Evolutionary conservation across 2,113 vertebrate genomes (phyloP), one percentile per base, ranked within the genome.

Genomic region (Platysteira castanea): DNA sequence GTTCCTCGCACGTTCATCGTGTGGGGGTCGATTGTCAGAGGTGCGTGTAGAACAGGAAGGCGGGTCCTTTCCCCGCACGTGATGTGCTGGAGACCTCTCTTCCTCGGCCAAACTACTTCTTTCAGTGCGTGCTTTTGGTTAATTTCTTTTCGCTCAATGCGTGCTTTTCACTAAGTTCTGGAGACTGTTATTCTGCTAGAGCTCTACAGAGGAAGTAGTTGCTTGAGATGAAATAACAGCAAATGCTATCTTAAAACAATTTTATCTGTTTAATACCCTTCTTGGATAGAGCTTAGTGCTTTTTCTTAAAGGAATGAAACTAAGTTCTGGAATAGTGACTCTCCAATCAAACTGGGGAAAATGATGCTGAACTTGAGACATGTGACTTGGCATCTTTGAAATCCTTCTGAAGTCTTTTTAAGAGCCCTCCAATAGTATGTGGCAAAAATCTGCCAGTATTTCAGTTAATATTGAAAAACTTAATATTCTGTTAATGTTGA

Each of bases 1-100:
- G 0, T 4, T 14, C 1, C 47, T 3, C 50, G 46, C 60, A 0
- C 37, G 3, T 14, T 6, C 39, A 0, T 1, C 7, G 14, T 1
- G 13, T 0, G 46, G 7, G 64, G 61, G 28, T 7, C 26, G 2
- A 0, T 2, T 3, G 49, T 3, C 1, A 1, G 63, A 35, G 31
- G 4, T 2, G 49, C 17, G 23, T 6, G 60, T 0, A 3, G 28
- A 33, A 1, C 23, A 9, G 44, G 9, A 2, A 11, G 20, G 27
- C 4, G 4, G 10, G 1, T 15, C 31, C 61, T 17, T 24, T 8
- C 31, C 9, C 42, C 5, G 4, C 1, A 0, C 14, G 0, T 4
- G 30, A 2, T 3, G 41, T 13, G 24, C 1, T 9, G 21, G 42
- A 26, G 17, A 20, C 6, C 4, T 15, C 22, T 15, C 37, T 24